Evolutionary conservation across 2,113 vertebrate genomes (phyloP).

Genomic region (Pogonocichla stellata): DNA sequence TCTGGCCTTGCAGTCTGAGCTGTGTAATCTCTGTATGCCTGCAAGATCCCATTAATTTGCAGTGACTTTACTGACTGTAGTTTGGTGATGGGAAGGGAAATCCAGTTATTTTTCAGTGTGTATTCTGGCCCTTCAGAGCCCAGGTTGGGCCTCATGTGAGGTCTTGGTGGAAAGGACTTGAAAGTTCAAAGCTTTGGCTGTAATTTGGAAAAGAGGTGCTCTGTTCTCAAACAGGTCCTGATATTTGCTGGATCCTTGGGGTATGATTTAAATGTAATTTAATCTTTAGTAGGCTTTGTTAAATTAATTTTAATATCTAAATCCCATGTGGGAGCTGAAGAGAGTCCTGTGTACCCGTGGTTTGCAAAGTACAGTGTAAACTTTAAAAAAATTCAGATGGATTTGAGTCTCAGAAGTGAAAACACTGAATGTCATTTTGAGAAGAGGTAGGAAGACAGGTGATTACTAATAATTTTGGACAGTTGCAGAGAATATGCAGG

Average conservation of each 20-base stretch:
- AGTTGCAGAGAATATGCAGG: background rate
- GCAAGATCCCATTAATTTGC: background rate
- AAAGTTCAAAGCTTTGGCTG: background rate
- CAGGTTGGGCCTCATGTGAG: background rate
- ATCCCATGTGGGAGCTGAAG: background rate
- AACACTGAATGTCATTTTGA: background rate
- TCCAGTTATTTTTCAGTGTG: background rate
- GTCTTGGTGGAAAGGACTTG: background rate
- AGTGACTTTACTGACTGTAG: background rate
- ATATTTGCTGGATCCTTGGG: background rate
- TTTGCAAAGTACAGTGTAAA: background rate
- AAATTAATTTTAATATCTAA: background rate
- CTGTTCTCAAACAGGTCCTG: background rate
- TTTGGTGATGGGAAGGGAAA: background rate
- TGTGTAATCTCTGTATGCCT: background rate
- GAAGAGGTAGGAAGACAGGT: background rate
- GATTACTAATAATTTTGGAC: background rate
- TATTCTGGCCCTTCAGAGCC: background rate
- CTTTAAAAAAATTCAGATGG: background rate
- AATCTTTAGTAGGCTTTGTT: background rate
- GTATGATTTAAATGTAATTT: background rate
- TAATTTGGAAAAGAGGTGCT: background rate
- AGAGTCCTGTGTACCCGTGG: background rate
- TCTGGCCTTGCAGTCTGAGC: background rate
- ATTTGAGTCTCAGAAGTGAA: background rate